Percentiles rank a stretch among this genome's conserved stretches.
These are phyloP conservation scores for Troides aeacus DNA, from an alignment of 2,888 invertebrate species.

Conservation along the genomic window DNA sequence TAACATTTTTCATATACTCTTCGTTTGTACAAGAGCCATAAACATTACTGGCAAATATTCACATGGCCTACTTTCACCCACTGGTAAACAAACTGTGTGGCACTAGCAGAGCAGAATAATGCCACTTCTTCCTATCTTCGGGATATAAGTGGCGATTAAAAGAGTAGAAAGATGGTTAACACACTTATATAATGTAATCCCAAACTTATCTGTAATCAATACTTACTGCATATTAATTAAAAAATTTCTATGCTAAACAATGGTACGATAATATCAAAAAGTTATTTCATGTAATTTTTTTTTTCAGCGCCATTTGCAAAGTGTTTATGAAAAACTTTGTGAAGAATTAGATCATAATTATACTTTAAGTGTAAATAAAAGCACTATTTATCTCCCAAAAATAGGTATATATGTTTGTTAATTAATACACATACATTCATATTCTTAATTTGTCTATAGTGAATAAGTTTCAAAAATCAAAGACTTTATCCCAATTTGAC, in stretches of 20 bases:
- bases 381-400: constrained; percentile 69
- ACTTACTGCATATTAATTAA: background rate
- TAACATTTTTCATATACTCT: constrained; percentile 4
- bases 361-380: constrained; percentile 43
- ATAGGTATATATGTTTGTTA: constrained; percentile 61
- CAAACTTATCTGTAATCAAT: no score
- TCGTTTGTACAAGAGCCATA: background rate
- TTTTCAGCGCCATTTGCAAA: constrained; percentile 52
- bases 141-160: no score
- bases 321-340: constrained; percentile 61
- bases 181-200: no score
- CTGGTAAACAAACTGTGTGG: no score
- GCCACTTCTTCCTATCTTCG: no score
- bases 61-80: no score
- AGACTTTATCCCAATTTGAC: no score
- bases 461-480: no score
- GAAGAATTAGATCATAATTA: constrained; percentile 71
- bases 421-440: background rate
- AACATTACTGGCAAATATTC: no score
- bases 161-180: no score
- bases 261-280: background rate
- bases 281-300: background rate
- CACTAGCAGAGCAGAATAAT: no score
- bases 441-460: no score
- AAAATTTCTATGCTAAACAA: background rate